A percentile compares a stretch with the other conserved stretches of the same genome.
Evolutionary conservation across 2,797 vertebrate genomes (phyloP).

Genomic region (Macrochelys suwanniensis): DNA sequence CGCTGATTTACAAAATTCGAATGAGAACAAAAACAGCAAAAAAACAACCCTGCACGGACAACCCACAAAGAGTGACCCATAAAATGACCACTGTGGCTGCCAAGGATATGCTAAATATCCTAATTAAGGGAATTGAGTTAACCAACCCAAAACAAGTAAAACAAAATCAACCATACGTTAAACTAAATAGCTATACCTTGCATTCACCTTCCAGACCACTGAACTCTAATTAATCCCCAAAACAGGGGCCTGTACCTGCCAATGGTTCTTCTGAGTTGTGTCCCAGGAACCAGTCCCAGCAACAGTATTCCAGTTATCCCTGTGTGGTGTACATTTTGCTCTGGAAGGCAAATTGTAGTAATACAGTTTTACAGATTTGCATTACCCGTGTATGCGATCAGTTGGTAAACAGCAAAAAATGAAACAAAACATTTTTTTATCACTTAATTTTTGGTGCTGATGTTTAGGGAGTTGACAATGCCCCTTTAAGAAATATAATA

Average conservation of each 20-base stretch:
- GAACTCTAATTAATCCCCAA: accelerated
- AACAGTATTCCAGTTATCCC: background rate
- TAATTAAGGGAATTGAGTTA: background rate
- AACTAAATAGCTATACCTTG: background rate
- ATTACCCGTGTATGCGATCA: background rate
- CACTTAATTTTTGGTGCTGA: background rate
- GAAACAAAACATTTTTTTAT: background rate
- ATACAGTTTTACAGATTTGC: background rate
- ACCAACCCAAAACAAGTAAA: background rate
- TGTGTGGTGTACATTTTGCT: background rate
- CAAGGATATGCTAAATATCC: background rate
- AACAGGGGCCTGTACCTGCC: background rate
- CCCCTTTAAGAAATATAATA: background rate
- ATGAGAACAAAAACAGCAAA: background rate
- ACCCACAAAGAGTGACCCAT: background rate
- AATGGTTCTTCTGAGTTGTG: background rate
- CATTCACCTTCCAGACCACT: background rate
- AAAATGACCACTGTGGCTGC: background rate
- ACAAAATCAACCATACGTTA: background rate
- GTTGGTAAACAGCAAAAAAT: background rate
- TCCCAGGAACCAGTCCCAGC: background rate
- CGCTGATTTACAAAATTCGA: background rate
- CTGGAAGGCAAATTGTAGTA: background rate
- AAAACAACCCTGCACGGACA: background rate
- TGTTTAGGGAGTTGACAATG: background rate